Evolutionary conservation across 2,113 vertebrate genomes (phyloP).

Genomic region (Brienomyrus brachyistius): DNA sequence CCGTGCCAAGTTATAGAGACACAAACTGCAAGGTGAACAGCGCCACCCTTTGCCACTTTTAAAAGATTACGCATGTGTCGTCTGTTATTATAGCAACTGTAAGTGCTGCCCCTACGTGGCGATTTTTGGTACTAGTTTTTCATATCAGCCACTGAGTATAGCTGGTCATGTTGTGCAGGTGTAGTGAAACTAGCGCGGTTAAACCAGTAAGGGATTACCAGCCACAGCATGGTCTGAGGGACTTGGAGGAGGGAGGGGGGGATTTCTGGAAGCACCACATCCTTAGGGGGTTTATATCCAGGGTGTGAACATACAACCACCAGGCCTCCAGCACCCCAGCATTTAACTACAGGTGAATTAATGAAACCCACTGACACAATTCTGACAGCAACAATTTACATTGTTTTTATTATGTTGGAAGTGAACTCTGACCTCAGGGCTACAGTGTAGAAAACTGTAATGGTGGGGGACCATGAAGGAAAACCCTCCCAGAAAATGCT

Average conservation of each 20-base stretch:
- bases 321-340: neutral
- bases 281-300: neutral
- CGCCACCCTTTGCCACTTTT: neutral
- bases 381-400: neutral
- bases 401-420: neutral
- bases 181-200: neutral
- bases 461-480: neutral
- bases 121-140: neutral
- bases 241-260: neutral
- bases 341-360: neutral
- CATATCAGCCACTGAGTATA: neutral
- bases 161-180: neutral
- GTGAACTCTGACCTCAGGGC: neutral
- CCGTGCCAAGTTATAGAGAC: neutral
- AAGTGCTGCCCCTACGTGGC: neutral
- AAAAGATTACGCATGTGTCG: neutral
- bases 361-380: slow-evolving; percentile 1
- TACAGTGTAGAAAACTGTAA: neutral
- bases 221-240: neutral
- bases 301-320: neutral
- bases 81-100: neutral
- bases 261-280: neutral
- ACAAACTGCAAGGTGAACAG: neutral
- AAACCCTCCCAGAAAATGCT: neutral
- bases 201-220: neutral